Percentiles rank a stretch among this genome's conserved stretches.
Conservation (phyloP, 2,888 invertebrate genomes). For the Conops quadrifasciatus region DNA sequence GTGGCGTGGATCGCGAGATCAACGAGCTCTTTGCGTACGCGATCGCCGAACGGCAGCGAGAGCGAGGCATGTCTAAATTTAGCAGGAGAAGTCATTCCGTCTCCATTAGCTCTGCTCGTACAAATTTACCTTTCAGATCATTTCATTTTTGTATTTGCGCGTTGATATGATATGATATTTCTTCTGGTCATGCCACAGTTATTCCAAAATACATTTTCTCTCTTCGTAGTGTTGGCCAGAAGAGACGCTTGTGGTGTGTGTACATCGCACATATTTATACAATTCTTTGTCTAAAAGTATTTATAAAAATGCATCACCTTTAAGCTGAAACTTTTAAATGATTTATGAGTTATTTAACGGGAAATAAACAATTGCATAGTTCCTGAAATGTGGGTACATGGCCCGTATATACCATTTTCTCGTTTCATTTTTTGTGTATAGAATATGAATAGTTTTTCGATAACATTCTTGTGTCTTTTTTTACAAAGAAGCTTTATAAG, state of each 20-base stretch:
- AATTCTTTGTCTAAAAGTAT: neutral
- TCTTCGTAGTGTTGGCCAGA: slow-evolving; percentile 13
- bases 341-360: neutral
- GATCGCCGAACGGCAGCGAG: slow-evolving; percentile 2
- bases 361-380: no score
- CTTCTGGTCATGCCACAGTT: neutral
- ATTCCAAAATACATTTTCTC: slow-evolving; percentile 18
- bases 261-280: no score
- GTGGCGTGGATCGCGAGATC: slow-evolving; percentile 3
- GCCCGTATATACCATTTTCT: no score
- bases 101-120: neutral
- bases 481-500: no score
- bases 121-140: neutral
- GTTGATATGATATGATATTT: neutral
- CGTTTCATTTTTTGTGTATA: no score
- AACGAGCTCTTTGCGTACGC: neutral
- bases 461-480: no score
- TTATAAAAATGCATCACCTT: neutral
- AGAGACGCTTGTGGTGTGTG: neutral
- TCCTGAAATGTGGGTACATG: no score
- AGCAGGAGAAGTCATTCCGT: slow-evolving; percentile 12
- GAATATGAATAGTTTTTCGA: no score
- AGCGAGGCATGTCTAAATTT: slow-evolving; percentile 23
- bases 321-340: neutral
- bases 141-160: slow-evolving; percentile 8